phyloP scores from a whole-genome alignment of 2,797 vertebrate species.

The Acipenser transmontanus region DNA sequence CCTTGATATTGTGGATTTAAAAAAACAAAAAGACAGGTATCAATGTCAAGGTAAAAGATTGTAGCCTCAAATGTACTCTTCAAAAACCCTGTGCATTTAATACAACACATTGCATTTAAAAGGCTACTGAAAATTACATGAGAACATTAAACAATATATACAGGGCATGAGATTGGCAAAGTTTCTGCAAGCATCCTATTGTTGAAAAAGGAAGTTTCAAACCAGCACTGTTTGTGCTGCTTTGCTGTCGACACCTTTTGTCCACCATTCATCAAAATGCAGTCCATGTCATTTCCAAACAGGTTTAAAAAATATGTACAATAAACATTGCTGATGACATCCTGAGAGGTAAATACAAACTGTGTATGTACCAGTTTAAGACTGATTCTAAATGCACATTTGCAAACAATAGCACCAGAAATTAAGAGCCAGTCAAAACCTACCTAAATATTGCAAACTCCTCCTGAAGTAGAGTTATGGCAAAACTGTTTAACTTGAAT shows the following conservation, averaged over 20 bases:
- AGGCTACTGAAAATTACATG: constrained; percentile 13
- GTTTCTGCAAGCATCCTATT: too few species aligned
- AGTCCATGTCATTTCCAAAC: constrained; percentile 8
- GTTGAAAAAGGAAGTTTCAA: too few species aligned
- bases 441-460: constrained; percentile 73
- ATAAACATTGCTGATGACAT: constrained; percentile 33
- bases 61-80: constrained; percentile 50
- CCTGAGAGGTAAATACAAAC: constrained; percentile 42
- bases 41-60: constrained; percentile 64
- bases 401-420: constrained; percentile 70
- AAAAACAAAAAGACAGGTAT: constrained; percentile 71
- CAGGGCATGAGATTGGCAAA: neutral
- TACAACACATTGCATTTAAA: constrained; percentile 47
- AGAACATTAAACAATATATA: constrained; percentile 18
- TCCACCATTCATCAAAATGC: too few species aligned
- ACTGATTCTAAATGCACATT: constrained; percentile 45
- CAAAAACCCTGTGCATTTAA: constrained; percentile 61
- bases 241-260: too few species aligned
- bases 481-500: constrained; percentile 52
- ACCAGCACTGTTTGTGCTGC: too few species aligned
- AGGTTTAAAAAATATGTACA: constrained; percentile 25
- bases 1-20: too few species aligned
- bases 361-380: constrained; percentile 26
- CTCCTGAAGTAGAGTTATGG: constrained; percentile 74
- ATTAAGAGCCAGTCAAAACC: constrained; percentile 65